Percentiles rank a stretch among this genome's conserved stretches.
Conservation (phyloP, 2,113 vertebrate genomes). For the Sialia sialis region DNA sequence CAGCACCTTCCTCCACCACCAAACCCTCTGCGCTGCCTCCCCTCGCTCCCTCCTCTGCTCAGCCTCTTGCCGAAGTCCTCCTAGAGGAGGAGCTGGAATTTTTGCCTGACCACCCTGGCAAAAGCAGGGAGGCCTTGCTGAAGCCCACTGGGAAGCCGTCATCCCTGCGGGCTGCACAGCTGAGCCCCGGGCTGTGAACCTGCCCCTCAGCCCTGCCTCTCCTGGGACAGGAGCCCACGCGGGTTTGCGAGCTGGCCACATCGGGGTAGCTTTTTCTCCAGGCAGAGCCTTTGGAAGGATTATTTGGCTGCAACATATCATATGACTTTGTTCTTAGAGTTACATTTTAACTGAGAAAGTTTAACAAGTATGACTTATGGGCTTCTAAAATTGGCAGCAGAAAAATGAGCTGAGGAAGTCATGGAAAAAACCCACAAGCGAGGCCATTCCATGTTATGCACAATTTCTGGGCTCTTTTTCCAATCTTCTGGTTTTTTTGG, state of each 20-base stretch:
- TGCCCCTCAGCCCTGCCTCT: neutral
- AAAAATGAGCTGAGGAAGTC: constrained; percentile 74
- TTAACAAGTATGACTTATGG: constrained; percentile 75
- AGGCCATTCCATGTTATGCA: constrained; percentile 65
- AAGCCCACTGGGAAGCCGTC: neutral
- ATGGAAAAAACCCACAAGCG: constrained; percentile 71
- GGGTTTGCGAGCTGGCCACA: neutral
- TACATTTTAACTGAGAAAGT: constrained; percentile 76
- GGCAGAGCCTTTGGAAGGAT: constrained; percentile 33
- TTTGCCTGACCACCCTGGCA: neutral
- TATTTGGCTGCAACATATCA: constrained; percentile 50
- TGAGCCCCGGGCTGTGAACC: neutral
- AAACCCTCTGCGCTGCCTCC: neutral
- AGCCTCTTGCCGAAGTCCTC: neutral
- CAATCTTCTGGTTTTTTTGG: constrained; percentile 73
- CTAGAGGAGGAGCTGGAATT: neutral
- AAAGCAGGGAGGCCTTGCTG: neutral
- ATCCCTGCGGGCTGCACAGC: neutral
- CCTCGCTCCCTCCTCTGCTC: neutral
- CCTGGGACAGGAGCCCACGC: neutral
- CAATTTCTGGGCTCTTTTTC: constrained; percentile 75
- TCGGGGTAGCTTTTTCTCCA: neutral
- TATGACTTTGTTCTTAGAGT: constrained; percentile 76
- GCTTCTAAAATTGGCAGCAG: constrained; percentile 77
- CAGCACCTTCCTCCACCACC: neutral